phyloP scores from a whole-genome alignment of 2,888 invertebrate species.

The Sphinx pinastri region DNA sequence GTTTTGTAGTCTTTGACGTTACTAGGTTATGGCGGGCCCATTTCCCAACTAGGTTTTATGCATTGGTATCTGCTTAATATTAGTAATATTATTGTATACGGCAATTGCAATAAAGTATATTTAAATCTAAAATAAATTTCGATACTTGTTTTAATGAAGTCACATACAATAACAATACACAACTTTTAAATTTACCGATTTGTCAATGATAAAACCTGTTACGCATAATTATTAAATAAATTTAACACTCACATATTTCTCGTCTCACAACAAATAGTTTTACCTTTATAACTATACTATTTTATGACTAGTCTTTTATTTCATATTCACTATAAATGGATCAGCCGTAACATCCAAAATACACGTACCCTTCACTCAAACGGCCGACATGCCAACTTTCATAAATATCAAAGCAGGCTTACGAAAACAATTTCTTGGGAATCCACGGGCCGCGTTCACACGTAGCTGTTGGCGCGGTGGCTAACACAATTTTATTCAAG shows the following conservation, averaged over 20 bases:
- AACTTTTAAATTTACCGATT: too few species aligned
- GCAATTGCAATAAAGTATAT: too few species aligned
- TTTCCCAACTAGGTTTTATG: too few species aligned
- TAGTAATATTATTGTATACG: too few species aligned
- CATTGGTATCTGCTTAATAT: too few species aligned
- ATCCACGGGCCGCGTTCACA: constrained; percentile 69
- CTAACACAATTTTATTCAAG: constrained; percentile 83
- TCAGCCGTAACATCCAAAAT: constrained; percentile 56
- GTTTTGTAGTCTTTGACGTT: too few species aligned
- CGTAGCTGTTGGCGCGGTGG: constrained; percentile 65
- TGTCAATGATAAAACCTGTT: too few species aligned
- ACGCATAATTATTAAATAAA: too few species aligned
- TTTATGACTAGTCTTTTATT: constrained; percentile 27
- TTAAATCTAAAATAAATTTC: too few species aligned
- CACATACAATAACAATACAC: too few species aligned
- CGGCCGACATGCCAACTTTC: constrained; percentile 71
- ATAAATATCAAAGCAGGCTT: constrained; percentile 80
- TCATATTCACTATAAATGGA: constrained; percentile 35
- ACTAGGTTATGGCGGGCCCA: too few species aligned
- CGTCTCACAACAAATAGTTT: not conserved
- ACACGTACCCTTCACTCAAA: constrained; percentile 71
- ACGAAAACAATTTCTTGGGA: constrained; percentile 77
- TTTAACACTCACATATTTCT: not conserved
- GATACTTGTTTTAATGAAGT: too few species aligned
- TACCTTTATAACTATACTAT: constrained; percentile 19